Percentiles rank a stretch among this genome's conserved stretches.
Conservation (phyloP, 2,888 invertebrate species). For the Maniola hyperantus region DNA sequence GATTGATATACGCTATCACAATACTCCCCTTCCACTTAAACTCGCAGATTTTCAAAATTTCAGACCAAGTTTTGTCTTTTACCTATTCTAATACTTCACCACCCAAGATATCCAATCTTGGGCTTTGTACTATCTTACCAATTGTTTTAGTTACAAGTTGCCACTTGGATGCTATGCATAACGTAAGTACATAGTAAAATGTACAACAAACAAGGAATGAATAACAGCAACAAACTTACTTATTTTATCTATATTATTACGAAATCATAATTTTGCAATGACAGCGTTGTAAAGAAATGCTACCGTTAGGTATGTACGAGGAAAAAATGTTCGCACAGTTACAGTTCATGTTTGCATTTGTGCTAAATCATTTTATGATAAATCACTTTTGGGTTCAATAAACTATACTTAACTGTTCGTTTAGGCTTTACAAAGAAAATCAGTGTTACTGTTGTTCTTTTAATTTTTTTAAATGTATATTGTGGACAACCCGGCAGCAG, state of each 20-base stretch:
- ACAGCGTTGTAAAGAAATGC: constrained; percentile 3
- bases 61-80: too few species aligned
- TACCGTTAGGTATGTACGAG: constrained; percentile 3
- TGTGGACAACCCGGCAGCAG: too few species aligned
- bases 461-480: neutral
- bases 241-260: neutral
- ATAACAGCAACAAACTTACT: too few species aligned
- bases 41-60: too few species aligned
- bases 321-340: constrained; percentile 17
- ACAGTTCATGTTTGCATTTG: constrained; percentile 28
- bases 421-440: neutral
- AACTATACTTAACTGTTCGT: constrained; percentile 12
- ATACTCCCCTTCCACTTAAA: too few species aligned
- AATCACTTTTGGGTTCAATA: constrained; percentile 17
- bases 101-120: too few species aligned
- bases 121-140: too few species aligned
- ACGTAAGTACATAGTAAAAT: neutral
- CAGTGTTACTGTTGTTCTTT: neutral
- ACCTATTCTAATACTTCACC: too few species aligned
- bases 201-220: neutral
- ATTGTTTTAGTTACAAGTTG: too few species aligned
- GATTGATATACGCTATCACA: too few species aligned
- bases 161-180: neutral
- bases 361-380: constrained; percentile 23
- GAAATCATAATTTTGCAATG: constrained; percentile 6